phyloP scores from a whole-genome alignment of 2,113 vertebrate genomes.

The Picathartes gymnocephalus region DNA sequence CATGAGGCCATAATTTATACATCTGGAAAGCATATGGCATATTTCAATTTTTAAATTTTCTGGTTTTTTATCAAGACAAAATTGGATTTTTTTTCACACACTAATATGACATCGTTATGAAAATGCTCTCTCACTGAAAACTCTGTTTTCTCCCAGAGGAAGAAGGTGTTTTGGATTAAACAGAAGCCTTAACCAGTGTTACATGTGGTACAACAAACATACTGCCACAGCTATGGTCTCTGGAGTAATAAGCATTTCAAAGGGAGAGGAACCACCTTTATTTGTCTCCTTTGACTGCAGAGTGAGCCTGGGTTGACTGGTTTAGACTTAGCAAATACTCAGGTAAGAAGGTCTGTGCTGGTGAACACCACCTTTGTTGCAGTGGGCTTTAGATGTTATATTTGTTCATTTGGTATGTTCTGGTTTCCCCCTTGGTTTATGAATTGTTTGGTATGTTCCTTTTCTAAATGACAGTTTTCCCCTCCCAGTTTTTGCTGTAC shows the following conservation, averaged over 20 bases:
- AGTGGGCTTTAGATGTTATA: too few relatives aligned
- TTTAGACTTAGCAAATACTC: background rate
- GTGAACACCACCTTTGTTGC: background rate
- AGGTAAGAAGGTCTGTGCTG: background rate
- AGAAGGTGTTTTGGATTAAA: background rate
- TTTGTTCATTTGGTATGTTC: too few relatives aligned
- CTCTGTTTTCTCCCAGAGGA: background rate
- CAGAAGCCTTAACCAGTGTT: background rate
- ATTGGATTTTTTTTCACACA: background rate
- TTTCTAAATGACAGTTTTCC: too few relatives aligned
- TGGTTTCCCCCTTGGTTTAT: too few relatives aligned
- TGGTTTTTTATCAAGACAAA: fast-evolving
- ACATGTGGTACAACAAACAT: fast-evolving
- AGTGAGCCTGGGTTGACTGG: background rate
- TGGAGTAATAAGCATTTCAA: background rate
- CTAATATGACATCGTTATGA: background rate
- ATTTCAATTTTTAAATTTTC: background rate
- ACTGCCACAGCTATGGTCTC: background rate
- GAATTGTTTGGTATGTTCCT: too few relatives aligned
- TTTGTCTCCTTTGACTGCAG: background rate
- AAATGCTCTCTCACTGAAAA: background rate
- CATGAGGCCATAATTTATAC: background rate
- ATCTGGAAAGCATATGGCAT: background rate
- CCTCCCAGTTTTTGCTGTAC: too few relatives aligned
- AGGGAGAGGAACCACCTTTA: background rate